Base-by-base conservation (phyloP, 2,888 invertebrate genomes). In the Noctuana brunneofusca region DNA sequence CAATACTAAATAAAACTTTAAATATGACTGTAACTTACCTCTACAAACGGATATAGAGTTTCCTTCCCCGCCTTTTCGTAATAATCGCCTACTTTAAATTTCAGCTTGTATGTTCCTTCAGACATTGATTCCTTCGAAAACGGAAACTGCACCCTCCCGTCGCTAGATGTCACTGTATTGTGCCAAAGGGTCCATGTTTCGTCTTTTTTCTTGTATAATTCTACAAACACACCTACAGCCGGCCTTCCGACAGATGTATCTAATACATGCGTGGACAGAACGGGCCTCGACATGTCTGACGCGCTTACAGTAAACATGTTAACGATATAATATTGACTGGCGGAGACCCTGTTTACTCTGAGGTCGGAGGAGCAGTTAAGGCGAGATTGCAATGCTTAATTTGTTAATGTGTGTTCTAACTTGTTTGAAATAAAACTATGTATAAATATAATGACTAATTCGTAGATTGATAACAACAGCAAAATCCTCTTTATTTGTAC, bases 11-110 rank as follows among this genome's bases (percentile, higher is more conserved):
- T n/a, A 27, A 3, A 3, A 27, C 27, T 8, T 8, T 27, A 27
- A 27, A 27, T 27, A 27, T 27, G 8, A 3, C 4, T 4, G 32
- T 9, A 9, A 8, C 20, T 8, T 76, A 95, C 95, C 92, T 96
- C 96, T 60, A 96, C 94, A 79, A 94, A 95, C 0, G 96, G 96
- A 82, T 95, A 97, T 67, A 96, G 89, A 0, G 95, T 94, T 57
- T 94, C 93, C 64, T 92, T 92, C 64, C 93, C 91, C 54, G 86
- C 83, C 22, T 86, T 75, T 55, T 92, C 93, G 71, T 95, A 96
- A 79, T 96, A 96, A 66, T 94, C 92, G 53, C 93, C 94, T 0
- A 95, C 94, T 76, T 96, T 94, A 73, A 95, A 96, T 74, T 94
- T 93, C 41, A 97, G 80, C 76, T 96, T 96, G 76, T 96, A 96